Conservation (phyloP, 2,888 invertebrate species). For the Diadegma fenestrale region DNA sequence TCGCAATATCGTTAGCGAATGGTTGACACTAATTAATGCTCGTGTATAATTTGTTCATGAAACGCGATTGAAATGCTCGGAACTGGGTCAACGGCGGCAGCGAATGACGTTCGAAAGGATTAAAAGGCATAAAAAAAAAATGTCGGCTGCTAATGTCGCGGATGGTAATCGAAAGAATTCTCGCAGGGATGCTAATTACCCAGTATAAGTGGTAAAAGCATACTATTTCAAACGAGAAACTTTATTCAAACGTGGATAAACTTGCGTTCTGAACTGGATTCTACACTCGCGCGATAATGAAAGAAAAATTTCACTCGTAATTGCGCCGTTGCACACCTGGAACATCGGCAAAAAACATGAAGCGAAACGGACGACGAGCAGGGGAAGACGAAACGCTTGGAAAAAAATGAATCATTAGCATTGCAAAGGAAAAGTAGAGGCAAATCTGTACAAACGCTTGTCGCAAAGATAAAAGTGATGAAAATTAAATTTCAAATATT, state of each 20-base stretch:
- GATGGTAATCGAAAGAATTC: slow-evolving; percentile 72
- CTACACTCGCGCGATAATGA: slow-evolving; percentile 70
- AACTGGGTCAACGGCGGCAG: slow-evolving; percentile 63
- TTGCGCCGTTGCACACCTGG: slow-evolving; percentile 13
- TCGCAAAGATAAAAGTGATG: slow-evolving; percentile 63
- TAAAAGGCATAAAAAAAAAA: slow-evolving; percentile 27
- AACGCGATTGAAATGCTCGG: slow-evolving; percentile 27
- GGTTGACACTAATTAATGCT: slow-evolving; percentile 46
- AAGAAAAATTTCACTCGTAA: slow-evolving; percentile 66
- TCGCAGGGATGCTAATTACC: slow-evolving; percentile 74
- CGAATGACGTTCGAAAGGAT: not conserved
- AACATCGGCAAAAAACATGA: slow-evolving; percentile 19
- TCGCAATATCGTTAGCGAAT: slow-evolving; percentile 1
- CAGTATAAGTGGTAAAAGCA: slow-evolving; percentile 75
- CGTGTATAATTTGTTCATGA: slow-evolving; percentile 34
- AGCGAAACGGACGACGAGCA: slow-evolving; percentile 6
- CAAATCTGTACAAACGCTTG: slow-evolving; percentile 39
- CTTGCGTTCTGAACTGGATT: slow-evolving; percentile 51
- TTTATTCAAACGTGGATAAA: slow-evolving; percentile 39
- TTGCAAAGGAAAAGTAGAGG: slow-evolving; percentile 19
- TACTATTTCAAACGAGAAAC: slow-evolving; percentile 63
- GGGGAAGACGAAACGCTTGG: not conserved
- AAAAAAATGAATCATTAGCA: not conserved
- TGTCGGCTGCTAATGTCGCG: slow-evolving; percentile 59
- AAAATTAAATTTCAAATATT: slow-evolving; percentile 43